Evolutionary conservation across 2,113 vertebrate genomes (phyloP), one percentile per base, ranked within the genome.

Genomic region (Rhinogobius similis): DNA sequence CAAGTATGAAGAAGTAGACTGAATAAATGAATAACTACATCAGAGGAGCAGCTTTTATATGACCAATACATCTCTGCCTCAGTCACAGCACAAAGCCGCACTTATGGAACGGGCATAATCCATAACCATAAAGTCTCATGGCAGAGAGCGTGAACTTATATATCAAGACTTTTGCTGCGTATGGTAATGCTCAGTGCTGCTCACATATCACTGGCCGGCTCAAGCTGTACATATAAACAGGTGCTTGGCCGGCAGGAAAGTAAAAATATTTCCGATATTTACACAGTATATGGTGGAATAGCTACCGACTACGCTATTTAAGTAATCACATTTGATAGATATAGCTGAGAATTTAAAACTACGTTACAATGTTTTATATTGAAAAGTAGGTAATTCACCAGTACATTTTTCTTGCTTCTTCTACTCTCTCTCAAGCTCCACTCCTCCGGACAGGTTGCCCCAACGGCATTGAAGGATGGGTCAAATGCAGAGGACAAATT

Each of bases 1-100:
- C 20, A 61, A 61, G 58, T 81, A 83, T 78, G 81, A 86, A 82
- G 77, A 87, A 85, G 81, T 77, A 73, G 78, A 78, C 85, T 75
- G 89, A 89, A 88, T 87, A 88, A 87, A 90, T 92, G 90, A 90
- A 90, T 79, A 88, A 88, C 82, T 84, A 80, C 76, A 81, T 84
- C 80, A 82, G 79, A 79, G 82, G 77, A 61, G 73, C 75, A 62
- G 67, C 75, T 90, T 91, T 89, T 87, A 90, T 88, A 85, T 23
- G 39, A 59, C 73, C 83, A 53, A 90, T 90, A 84, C 87, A 88
- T 90, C 87, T 88, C 76, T 90, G 87, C 84, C 89, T 79, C 67
- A 26, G 83, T 81, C 82, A 71, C 62, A 86, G 82, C 77, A 75
- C 78, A 77, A 73, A 66, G 71, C 76, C 65, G 82, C 84, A 76